These are phyloP conservation scores for Colostygia pectinataria DNA, from an alignment of 2,888 invertebrate species.

Conservation along the genomic window DNA sequence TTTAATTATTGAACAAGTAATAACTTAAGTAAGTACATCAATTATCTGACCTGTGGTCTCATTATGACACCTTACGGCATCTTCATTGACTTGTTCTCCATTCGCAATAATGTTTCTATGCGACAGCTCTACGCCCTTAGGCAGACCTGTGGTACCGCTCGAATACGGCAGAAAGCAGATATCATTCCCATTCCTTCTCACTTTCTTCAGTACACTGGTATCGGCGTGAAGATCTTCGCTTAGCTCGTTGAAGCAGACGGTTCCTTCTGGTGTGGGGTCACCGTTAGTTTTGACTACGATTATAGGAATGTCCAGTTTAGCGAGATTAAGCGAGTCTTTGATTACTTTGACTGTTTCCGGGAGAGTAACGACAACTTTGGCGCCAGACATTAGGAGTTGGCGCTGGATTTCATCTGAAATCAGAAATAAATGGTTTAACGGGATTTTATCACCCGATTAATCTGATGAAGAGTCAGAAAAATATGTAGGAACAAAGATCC, in stretches of 20 bases:
- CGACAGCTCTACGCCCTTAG: slow-evolving; percentile 89
- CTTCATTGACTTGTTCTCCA: slow-evolving; percentile 65
- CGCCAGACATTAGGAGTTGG: slow-evolving; percentile 84
- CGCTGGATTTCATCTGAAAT: slow-evolving; percentile 87
- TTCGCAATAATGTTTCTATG: slow-evolving; percentile 84
- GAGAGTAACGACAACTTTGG: slow-evolving; percentile 85
- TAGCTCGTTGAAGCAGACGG: slow-evolving; percentile 85
- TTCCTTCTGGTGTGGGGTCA: slow-evolving; percentile 65
- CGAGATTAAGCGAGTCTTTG: slow-evolving; percentile 72
- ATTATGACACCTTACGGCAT: slow-evolving; percentile 48
- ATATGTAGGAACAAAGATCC: too few relatives aligned
- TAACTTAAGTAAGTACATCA: too few relatives aligned
- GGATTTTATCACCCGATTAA: too few relatives aligned
- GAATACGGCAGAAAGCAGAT: slow-evolving; percentile 90
- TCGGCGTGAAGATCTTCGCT: slow-evolving; percentile 82
- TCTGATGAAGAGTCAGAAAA: too few relatives aligned
- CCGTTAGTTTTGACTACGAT: slow-evolving; percentile 71
- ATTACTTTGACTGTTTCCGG: slow-evolving; percentile 74
- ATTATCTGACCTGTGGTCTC: slow-evolving; percentile 69
- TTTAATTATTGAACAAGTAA: too few relatives aligned
- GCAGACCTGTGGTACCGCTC: slow-evolving; percentile 93
- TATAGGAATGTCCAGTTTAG: slow-evolving; percentile 79
- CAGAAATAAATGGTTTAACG: too few relatives aligned
- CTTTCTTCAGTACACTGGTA: slow-evolving; percentile 75
- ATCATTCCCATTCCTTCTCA: slow-evolving; percentile 78